phyloP scores from a whole-genome alignment of 2,113 vertebrate genomes.

The Etheostoma cragini region DNA sequence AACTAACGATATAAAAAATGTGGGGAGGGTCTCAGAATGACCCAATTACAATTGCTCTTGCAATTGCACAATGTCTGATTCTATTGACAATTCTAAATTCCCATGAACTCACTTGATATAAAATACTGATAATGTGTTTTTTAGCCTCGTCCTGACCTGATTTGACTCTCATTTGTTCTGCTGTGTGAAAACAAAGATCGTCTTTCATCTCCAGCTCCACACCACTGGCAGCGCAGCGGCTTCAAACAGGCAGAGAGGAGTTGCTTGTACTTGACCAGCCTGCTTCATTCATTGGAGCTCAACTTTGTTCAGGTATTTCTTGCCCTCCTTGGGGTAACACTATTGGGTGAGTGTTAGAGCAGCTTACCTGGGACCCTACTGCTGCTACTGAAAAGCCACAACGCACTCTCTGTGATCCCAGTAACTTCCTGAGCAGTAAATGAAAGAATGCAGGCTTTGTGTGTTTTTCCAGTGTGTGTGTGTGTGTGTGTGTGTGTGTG shows the following conservation, averaged over 20 bases:
- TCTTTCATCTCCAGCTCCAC: constrained; percentile 39
- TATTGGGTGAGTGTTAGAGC: constrained; percentile 13
- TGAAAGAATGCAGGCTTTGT: constrained; percentile 24
- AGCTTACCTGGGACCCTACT: constrained; percentile 10
- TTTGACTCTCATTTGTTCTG: constrained; percentile 47
- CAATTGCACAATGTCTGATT: constrained; percentile 46
- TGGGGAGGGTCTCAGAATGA: constrained; percentile 21
- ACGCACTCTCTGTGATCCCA: constrained; percentile 4
- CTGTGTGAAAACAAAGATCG: constrained; percentile 16
- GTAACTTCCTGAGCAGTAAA: constrained; percentile 21
- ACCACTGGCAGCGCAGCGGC: constrained; percentile 17
- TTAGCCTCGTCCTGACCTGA: constrained; percentile 35
- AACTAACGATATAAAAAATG: constrained; percentile 57
- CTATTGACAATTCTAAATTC: constrained; percentile 28
- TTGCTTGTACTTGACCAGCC: constrained; percentile 45
- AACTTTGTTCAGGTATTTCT: constrained; percentile 13
- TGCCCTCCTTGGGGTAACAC: constrained; percentile 1
- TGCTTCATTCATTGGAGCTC: constrained; percentile 16
- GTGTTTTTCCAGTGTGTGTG: constrained; percentile 25
- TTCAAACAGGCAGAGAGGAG: constrained; percentile 24
- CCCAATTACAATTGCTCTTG: constrained; percentile 45
- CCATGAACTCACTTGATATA: background rate
- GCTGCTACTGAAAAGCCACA: constrained; percentile 20
- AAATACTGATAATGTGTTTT: constrained; percentile 26
- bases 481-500: constrained; percentile 5